phyloP scores from a whole-genome alignment of 2,113 vertebrate species.

The Platycercus adscitus region DNA sequence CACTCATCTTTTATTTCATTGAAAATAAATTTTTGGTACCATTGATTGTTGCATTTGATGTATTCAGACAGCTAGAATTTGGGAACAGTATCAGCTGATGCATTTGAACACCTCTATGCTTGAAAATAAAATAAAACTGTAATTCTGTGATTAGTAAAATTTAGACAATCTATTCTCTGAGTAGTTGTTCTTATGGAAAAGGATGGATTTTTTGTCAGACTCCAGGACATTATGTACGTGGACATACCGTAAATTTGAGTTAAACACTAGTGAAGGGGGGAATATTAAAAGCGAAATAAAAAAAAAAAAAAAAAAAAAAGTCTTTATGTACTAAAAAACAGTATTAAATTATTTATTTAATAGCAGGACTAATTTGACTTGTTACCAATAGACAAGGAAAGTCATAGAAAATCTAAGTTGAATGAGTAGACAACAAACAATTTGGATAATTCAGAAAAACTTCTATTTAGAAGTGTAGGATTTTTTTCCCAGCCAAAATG shows the following conservation, averaged over 20 bases:
- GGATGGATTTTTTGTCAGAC: not conserved
- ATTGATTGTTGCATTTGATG: not conserved
- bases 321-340: not conserved
- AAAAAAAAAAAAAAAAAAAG: not conserved
- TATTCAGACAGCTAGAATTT: not conserved
- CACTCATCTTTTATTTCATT: not conserved
- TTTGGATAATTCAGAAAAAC: not conserved
- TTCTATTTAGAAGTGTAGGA: not conserved
- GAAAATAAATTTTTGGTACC: not conserved
- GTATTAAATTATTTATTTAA: not conserved
- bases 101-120: not conserved
- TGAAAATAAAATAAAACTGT: not conserved
- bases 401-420: not conserved
- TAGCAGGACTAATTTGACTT: not conserved
- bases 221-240: not conserved
- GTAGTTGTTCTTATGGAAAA: not conserved
- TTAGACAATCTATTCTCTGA: not conserved
- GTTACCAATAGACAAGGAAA: not conserved
- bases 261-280: accelerated
- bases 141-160: not conserved
- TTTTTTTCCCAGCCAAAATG: not conserved
- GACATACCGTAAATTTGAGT: not conserved
- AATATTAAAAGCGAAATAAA: not conserved
- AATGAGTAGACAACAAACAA: not conserved
- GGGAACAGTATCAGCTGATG: not conserved